These are phyloP conservation scores for Myrmecophaga tridactyla DNA, from an alignment of 2,113 vertebrate species.

Conservation along the genomic window DNA sequence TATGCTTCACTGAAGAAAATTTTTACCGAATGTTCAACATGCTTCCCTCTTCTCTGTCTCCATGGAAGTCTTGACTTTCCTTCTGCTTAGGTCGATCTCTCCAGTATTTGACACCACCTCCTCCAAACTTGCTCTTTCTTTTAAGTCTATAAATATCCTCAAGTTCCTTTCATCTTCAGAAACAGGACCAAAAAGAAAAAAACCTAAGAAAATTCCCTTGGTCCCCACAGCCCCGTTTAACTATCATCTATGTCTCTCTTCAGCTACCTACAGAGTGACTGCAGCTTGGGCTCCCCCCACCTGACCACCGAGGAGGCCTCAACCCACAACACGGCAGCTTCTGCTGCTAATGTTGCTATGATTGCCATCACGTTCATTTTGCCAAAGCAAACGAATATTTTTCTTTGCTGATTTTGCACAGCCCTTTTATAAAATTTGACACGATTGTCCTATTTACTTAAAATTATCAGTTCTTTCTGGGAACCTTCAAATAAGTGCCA, in stretches of 20 bases:
- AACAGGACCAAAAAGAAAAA: background rate
- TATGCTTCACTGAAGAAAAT: background rate
- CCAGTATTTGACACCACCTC: background rate
- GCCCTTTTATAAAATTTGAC: background rate
- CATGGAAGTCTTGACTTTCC: background rate
- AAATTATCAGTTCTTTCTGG: background rate
- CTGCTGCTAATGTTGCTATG: no score
- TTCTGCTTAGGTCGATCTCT: background rate
- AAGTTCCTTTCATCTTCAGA: background rate
- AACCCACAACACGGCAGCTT: background rate
- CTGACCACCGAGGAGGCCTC: background rate
- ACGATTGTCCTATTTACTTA: background rate
- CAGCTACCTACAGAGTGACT: background rate
- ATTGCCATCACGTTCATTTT: background rate
- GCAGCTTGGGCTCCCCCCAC: fast-evolving
- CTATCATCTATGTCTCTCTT: background rate
- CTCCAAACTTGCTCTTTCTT: background rate
- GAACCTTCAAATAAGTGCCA: background rate
- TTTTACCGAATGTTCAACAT: background rate
- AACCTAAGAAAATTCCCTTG: background rate
- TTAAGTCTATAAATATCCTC: background rate
- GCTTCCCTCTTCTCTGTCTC: background rate
- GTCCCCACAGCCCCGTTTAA: no score
- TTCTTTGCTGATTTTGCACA: background rate
- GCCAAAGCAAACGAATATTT: background rate